phyloP scores from a whole-genome alignment of 2,888 invertebrate species.

The Plutella xylostella region DNA sequence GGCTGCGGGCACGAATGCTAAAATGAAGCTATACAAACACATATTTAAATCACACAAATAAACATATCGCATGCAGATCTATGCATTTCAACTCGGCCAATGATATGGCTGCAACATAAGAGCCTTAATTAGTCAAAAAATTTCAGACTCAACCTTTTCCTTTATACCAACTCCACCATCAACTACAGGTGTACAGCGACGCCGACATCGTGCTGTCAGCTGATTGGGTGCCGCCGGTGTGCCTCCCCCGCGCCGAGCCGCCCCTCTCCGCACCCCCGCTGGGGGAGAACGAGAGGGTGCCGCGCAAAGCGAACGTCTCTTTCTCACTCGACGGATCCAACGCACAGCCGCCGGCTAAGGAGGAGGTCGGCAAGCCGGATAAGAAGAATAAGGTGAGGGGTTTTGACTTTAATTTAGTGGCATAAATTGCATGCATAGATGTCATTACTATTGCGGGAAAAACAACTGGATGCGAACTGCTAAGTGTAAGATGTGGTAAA shows the following conservation, averaged over 20 bases:
- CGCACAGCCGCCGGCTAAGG: conserved; percentile 29
- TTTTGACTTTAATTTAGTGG: too few species aligned
- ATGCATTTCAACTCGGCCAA: too few species aligned
- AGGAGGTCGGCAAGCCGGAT: conserved; percentile 69
- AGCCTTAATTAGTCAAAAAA: too few species aligned
- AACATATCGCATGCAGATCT: too few species aligned
- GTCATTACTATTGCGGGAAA: too few species aligned
- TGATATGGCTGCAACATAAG: too few species aligned
- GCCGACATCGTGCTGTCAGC: conserved; percentile 89
- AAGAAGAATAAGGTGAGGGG: conserved; percentile 83
- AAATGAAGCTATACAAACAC: too few species aligned
- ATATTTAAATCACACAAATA: too few species aligned
- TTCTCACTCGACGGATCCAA: conserved; percentile 56
- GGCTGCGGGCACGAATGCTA: too few species aligned
- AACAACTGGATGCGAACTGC: too few species aligned
- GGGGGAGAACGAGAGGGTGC: conserved; percentile 54
- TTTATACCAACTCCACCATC: not conserved
- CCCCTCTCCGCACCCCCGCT: conserved; percentile 68
- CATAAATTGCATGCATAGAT: too few species aligned
- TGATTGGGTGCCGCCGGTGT: conserved; percentile 89
- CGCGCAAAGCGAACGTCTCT: conserved; percentile 57
- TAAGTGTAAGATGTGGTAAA: too few species aligned
- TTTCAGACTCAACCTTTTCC: not conserved
- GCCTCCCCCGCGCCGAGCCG: conserved; percentile 78
- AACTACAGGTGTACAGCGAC: conserved; percentile 79